Evolutionary conservation across 2,797 vertebrate genomes (phyloP), one percentile per base, ranked within the genome.

Genomic region (Melanotaenia nigrans): DNA sequence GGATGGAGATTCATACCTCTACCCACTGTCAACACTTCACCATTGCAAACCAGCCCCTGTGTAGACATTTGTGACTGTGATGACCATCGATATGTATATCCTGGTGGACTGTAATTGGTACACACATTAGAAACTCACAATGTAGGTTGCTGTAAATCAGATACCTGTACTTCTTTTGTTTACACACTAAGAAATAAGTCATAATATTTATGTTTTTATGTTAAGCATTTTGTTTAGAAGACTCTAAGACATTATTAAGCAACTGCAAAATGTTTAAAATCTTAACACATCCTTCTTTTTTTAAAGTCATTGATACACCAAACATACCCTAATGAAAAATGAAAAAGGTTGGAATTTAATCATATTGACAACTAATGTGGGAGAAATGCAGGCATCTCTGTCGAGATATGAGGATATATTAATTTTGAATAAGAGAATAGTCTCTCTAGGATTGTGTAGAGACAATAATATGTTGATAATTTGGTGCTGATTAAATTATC

Each of bases 401-500:
- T 20, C 45, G 66, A 58, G 22, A 82, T 63, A 22, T 13, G 66
- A 69, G n/a, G 16, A 65, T 62, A 65, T 65, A 18, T 30, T 65
- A 20, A 53, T 55, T 76, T 71, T 73, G 62, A 79, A 60, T 80
- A 47, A 62, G 22, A 9, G 13, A 78, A 68, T 9, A 8, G 49
- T 80, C 59, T 75, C 56, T 64, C 65, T 32, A 73, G 59, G 53
- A 65, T 66, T 69, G 25, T 36, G 30, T 28, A 25, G 49, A 77
- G 36, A 72, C 47, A 59, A 54, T 68, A 76, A 36, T 79, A 36
- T 40, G 28, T 65, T 84, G 58, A 83, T 80, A 59, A 68, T 82
- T 73, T 68, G 38, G 20, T 54, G 65, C 45, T 57, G 47, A 78
- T 84, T 80, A 77, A 82, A 81, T 79, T 73, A 82, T 85, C 65